Evolutionary conservation across 2,113 vertebrate genomes (phyloP).

Genomic region (Pollachius pollachius): DNA sequence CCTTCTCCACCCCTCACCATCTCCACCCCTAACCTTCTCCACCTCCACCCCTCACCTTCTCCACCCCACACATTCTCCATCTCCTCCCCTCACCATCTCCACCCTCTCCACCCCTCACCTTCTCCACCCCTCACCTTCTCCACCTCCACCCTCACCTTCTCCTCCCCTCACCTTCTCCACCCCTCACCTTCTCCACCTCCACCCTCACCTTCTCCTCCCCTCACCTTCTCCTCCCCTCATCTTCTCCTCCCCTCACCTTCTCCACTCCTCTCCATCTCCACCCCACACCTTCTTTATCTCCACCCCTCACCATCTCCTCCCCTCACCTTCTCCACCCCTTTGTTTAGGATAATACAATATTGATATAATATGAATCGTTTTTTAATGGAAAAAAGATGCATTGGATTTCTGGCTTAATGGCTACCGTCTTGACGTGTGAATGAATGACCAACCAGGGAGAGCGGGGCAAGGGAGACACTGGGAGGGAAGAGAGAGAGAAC

Average conservation of each 20-base stretch:
- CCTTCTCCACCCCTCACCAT: too few relatives aligned
- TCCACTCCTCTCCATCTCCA: constrained; percentile 1
- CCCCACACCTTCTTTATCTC: constrained; percentile 22
- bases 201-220: background rate
- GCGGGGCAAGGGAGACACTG: constrained; percentile 15
- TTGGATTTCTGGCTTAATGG: constrained; percentile 89
- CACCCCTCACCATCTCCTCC: too few relatives aligned
- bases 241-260: background rate
- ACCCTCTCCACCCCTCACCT: too few relatives aligned
- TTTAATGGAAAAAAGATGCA: constrained; percentile 28
- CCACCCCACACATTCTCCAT: too few relatives aligned
- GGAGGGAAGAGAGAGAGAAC: constrained; percentile 26
- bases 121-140: too few relatives aligned
- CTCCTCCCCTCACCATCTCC: too few relatives aligned
- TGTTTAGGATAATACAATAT: too few relatives aligned
- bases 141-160: too few relatives aligned
- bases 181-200: constrained; percentile 7
- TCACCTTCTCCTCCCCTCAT: background rate
- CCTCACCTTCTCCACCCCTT: too few relatives aligned
- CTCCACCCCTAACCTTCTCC: too few relatives aligned
- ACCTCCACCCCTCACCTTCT: too few relatives aligned
- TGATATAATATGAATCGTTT: too few relatives aligned
- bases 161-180: background rate
- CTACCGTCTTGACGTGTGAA: constrained; percentile 90
- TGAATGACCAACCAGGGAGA: constrained; percentile 74